phyloP scores from a whole-genome alignment of 2,888 invertebrate species.

The Ophraella communa region DNA sequence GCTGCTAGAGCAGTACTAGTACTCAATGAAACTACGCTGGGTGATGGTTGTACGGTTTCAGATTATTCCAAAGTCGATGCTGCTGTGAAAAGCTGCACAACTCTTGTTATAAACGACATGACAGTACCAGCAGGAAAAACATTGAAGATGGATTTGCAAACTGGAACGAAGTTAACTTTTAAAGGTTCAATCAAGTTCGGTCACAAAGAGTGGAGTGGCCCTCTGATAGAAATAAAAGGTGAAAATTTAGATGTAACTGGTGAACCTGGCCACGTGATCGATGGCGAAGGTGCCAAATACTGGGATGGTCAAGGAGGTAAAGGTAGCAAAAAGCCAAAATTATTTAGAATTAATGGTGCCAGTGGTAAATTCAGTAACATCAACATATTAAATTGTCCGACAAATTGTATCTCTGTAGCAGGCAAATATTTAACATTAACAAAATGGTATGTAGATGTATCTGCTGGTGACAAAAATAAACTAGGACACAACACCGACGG shows the following conservation, averaged over 20 bases:
- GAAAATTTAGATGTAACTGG: constrained; percentile 9
- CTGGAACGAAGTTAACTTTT: constrained; percentile 19
- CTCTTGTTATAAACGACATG: constrained; percentile 13
- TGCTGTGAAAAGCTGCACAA: constrained; percentile 15
- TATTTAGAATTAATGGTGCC: constrained; percentile 37
- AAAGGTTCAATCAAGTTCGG: constrained; percentile 20
- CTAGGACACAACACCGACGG: constrained; percentile 41
- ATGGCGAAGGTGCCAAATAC: constrained; percentile 38
- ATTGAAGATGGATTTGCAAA: constrained; percentile 7
- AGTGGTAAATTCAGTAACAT: constrained; percentile 33
- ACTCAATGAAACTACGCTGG: background rate
- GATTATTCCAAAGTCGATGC: constrained; percentile 10
- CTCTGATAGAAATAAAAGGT: constrained; percentile 12
- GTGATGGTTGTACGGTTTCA: constrained; percentile 14
- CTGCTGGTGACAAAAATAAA: constrained; percentile 34
- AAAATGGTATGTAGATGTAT: constrained; percentile 38
- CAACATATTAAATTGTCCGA: constrained; percentile 36
- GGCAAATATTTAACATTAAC: constrained; percentile 28
- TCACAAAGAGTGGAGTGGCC: constrained; percentile 13
- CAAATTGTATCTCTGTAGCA: constrained; percentile 34
- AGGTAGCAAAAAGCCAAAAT: constrained; percentile 36
- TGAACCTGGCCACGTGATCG: constrained; percentile 28
- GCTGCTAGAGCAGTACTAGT: background rate
- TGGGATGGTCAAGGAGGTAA: constrained; percentile 41
- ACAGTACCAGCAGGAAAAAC: constrained; percentile 22